These are phyloP conservation scores for Microdon myrmicae DNA, from an alignment of 2,888 invertebrate species.

Conservation along the genomic window DNA sequence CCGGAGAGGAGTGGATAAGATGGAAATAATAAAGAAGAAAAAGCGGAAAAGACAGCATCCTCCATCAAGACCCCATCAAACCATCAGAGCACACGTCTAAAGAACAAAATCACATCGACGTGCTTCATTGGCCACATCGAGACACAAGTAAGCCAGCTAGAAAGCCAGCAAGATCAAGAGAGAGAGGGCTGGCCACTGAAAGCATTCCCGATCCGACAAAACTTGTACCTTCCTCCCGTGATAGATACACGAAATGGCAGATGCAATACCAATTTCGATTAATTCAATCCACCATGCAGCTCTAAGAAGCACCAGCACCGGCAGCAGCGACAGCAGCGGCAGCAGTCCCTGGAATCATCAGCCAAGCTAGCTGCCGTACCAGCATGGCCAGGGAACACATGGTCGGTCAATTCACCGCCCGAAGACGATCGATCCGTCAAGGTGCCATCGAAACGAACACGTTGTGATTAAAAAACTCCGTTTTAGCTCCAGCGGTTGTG, in stretches of 20 bases:
- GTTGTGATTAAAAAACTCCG: conserved; percentile 55
- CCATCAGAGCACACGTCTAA: conserved; percentile 26
- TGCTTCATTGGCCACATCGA: conserved; percentile 47
- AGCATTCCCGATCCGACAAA: conserved; percentile 7
- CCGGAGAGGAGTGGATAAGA: too few species aligned
- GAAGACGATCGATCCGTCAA: conserved; percentile 55
- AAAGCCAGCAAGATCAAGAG: not conserved
- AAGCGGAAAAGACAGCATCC: conserved; percentile 27
- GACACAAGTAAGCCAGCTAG: too few species aligned
- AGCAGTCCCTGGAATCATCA: conserved; percentile 16
- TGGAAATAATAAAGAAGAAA: too few species aligned
- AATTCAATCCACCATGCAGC: conserved; percentile 47
- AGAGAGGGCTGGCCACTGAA: conserved; percentile 1
- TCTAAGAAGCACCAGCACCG: conserved; percentile 8
- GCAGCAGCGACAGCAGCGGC: conserved; percentile 7
- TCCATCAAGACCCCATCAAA: conserved; percentile 45
- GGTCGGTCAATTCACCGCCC: conserved; percentile 48
- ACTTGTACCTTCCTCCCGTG: conserved; percentile 27
- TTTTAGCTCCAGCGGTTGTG: conserved; percentile 17
- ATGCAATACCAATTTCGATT: conserved; percentile 52
- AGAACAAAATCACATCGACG: conserved; percentile 44
- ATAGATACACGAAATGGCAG: conserved; percentile 52
- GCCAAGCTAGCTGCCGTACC: conserved; percentile 15
- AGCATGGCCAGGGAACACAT: conserved; percentile 35
- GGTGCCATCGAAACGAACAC: conserved; percentile 56